phyloP scores from a whole-genome alignment of 2,888 invertebrate genomes.

The Eremobia ochroleuca region DNA sequence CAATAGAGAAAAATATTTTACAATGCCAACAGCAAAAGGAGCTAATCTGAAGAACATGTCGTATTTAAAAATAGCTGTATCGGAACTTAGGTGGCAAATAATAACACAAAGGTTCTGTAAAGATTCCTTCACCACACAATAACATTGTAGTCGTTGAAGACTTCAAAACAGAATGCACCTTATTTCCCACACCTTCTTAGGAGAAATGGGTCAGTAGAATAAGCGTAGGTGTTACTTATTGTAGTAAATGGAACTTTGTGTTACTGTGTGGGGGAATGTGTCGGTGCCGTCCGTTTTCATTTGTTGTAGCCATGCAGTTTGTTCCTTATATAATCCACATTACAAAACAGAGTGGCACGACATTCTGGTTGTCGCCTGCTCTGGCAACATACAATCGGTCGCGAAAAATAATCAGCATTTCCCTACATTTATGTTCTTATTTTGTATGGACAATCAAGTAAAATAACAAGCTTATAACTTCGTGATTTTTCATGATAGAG shows the following conservation, averaged over 20 bases:
- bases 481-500: too few species aligned
- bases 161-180: conserved; percentile 38
- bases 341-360: conserved; percentile 4
- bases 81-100: conserved; percentile 1
- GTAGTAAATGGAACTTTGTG: conserved; percentile 34
- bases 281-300: conserved; percentile 30
- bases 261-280: conserved; percentile 1
- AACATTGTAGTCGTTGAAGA: conserved; percentile 16
- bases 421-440: too few species aligned
- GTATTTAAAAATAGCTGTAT: conserved; percentile 20
- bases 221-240: conserved; percentile 25
- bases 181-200: conserved; percentile 44
- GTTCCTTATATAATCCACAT: conserved; percentile 18
- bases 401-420: too few species aligned
- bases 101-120: conserved; percentile 13
- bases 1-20: not conserved
- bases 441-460: too few species aligned
- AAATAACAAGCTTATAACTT: too few species aligned
- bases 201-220: conserved; percentile 48
- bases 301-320: conserved; percentile 31
- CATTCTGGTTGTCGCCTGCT: too few species aligned
- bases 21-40: conserved; percentile 1
- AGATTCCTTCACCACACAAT: conserved; percentile 30
- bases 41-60: conserved; percentile 2
- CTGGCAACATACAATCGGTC: too few species aligned